Conservation (phyloP, 1,140 invertebrate species). For the Cepaea nemoralis region DNA sequence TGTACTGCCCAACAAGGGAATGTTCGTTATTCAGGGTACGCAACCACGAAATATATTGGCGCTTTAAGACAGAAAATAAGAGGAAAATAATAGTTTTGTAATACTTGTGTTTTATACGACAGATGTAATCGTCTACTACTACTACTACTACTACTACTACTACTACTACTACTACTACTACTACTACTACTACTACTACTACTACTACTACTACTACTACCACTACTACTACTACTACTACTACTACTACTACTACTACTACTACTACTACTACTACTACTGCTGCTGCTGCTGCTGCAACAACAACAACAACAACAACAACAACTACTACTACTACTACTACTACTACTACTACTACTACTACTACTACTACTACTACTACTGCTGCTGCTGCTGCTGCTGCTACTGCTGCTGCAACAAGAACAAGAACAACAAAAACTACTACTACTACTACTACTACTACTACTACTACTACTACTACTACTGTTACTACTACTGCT, state of each 20-base stretch:
- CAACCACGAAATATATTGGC: too few species aligned
- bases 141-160: not conserved
- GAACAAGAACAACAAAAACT: not conserved
- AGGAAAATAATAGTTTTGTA: too few species aligned
- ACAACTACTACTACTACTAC: constrained; percentile 5
- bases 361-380: not conserved
- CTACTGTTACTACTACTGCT: not conserved
- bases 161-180: not conserved
- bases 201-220: not conserved
- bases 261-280: not conserved
- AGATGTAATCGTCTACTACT: not conserved
- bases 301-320: not conserved
- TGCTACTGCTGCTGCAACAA: not conserved
- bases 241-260: not conserved
- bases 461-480: constrained; percentile 10
- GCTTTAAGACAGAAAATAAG: too few species aligned
- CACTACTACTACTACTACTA: not conserved
- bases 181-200: not conserved
- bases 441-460: not conserved
- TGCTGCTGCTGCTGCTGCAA: not conserved
- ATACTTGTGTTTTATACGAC: too few species aligned
- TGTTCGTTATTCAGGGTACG: too few species aligned
- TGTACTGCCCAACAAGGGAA: too few species aligned
- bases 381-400: not conserved
- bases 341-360: constrained; percentile 14